Percentiles rank a stretch among this genome's conserved stretches.
Evolutionary conservation across 2,888 invertebrate genomes (phyloP).

Genomic region (Seladonia tumulorum): DNA sequence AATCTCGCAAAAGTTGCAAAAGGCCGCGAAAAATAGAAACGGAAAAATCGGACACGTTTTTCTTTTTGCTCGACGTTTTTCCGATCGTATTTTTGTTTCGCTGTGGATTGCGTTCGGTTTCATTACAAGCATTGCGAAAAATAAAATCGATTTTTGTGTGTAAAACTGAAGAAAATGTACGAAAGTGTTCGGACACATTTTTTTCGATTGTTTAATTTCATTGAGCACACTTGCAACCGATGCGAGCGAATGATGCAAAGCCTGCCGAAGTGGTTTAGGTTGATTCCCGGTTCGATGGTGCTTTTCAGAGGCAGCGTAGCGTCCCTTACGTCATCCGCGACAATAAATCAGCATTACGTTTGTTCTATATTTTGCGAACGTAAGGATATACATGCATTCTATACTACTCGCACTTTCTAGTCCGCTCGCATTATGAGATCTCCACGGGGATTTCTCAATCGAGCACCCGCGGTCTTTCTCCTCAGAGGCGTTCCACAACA

Average conservation of each 20-base stretch:
- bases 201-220: not conserved
- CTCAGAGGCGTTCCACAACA: slow-evolving; percentile 19
- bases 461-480: slow-evolving; percentile 25
- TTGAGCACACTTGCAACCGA: slow-evolving; percentile 23
- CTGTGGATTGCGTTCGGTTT: too few species aligned
- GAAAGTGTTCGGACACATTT: too few species aligned
- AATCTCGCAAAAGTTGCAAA: too few species aligned
- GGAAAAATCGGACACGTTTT: too few species aligned
- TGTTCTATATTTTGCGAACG: slow-evolving; percentile 63
- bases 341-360: slow-evolving; percentile 65
- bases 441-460: slow-evolving; percentile 48
- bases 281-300: slow-evolving; percentile 2
- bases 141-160: too few species aligned
- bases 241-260: not conserved
- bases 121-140: too few species aligned
- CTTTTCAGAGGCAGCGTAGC: slow-evolving; percentile 1
- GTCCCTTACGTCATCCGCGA: slow-evolving; percentile 59
- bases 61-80: too few species aligned
- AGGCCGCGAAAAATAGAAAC: too few species aligned
- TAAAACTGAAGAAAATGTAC: too few species aligned
- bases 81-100: too few species aligned
- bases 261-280: not conserved
- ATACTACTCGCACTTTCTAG: slow-evolving; percentile 65
- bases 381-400: slow-evolving; percentile 36
- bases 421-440: slow-evolving; percentile 57